Evolutionary conservation across 2,797 vertebrate genomes (phyloP).

Genomic region (Gymnothorax reevesii): DNA sequence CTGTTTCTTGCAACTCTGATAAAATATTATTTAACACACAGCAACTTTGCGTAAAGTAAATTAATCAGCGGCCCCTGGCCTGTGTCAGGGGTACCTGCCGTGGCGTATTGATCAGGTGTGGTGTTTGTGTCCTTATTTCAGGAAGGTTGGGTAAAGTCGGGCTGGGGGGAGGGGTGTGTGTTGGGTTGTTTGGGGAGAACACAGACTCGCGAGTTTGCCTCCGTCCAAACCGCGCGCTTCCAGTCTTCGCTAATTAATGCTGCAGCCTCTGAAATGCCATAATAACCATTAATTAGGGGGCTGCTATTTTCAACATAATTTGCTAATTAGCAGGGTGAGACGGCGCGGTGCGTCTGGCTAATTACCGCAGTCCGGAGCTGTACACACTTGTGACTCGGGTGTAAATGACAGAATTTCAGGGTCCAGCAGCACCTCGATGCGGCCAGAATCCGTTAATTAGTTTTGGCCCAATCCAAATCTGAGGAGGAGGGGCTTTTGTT

Average conservation of each 20-base stretch:
- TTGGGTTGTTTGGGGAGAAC: slow-evolving; percentile 9
- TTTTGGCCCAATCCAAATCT: slow-evolving; percentile 43
- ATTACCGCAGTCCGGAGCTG: slow-evolving; percentile 88
- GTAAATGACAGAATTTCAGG: slow-evolving; percentile 85
- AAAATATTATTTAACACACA: slow-evolving; percentile 80
- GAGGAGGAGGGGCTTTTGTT: slow-evolving; percentile 49
- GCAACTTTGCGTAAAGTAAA: slow-evolving; percentile 82
- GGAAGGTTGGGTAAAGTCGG: slow-evolving; percentile 32
- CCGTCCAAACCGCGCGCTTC: slow-evolving; percentile 71
- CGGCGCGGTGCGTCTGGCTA: slow-evolving; percentile 85
- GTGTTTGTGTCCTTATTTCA: slow-evolving; percentile 62
- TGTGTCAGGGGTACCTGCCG: slow-evolving; percentile 79
- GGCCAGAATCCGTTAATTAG: slow-evolving; percentile 56
- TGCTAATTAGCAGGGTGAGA: slow-evolving; percentile 92
- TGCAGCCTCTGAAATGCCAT: slow-evolving; percentile 94
- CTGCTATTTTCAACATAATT: slow-evolving; percentile 99
- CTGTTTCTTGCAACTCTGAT: slow-evolving; percentile 80
- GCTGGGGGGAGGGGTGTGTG: neutral
- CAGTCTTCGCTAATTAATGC: slow-evolving; percentile 92
- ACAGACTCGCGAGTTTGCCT: slow-evolving; percentile 32
- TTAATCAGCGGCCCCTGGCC: slow-evolving; percentile 79
- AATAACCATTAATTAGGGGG: slow-evolving; percentile 98
- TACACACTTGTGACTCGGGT: slow-evolving; percentile 85
- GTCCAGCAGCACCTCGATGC: slow-evolving; percentile 68
- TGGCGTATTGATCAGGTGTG: slow-evolving; percentile 82